Base-by-base conservation (phyloP, 2,797 vertebrate species). In the Chrosomus eos region DNA sequence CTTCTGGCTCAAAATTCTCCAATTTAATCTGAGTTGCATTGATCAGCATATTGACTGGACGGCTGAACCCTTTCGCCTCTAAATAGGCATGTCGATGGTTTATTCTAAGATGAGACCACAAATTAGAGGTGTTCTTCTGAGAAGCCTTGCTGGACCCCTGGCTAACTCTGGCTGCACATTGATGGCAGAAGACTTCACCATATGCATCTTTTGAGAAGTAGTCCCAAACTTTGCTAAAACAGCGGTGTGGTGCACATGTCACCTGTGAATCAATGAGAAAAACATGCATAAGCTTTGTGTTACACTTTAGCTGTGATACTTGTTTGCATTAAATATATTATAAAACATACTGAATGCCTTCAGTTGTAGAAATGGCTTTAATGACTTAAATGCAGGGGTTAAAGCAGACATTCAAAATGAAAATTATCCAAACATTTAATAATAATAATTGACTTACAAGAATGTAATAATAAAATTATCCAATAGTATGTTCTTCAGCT, bases 171-270 rank as follows among this genome's bases (percentile, higher is more conserved):
- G 82, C 73, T 18, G 48, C 55, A 76, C 82, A 83, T 21, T 26
- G 33, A 77, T 31, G 74, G 36, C 82, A 83, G 73, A 83, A 5
- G 11, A 76, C 82, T 55, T 40, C 62, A 6, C 58, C 73, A 67
- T 36, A 68, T n/a, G n/a, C 11, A 68, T 76, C 82, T 83, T 76
- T 77, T 83, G 73, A 43, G 36, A 53, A 83, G 82, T 83, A 83
- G 73, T 68, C 33, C 82, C 82, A 83, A 83, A 83, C 82, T 58
- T 77, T 83, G 64, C 82, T 83, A 83, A 68, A 77, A 77, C 82
- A 76, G 48, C 73, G 82, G 0, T 76, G 40, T 43, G 82, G 7
- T 5, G 7, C 10, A 64, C 36, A 62, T 55, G 19, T 48, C 82
- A 83, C 62, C 82, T 83, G 82, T 33, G 14, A 74, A 74, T 62